A percentile compares a stretch with the other conserved stretches of the same genome.
Conservation (phyloP, 1,140 invertebrate genomes). For the Maconellicoccus hirsutus region DNA sequence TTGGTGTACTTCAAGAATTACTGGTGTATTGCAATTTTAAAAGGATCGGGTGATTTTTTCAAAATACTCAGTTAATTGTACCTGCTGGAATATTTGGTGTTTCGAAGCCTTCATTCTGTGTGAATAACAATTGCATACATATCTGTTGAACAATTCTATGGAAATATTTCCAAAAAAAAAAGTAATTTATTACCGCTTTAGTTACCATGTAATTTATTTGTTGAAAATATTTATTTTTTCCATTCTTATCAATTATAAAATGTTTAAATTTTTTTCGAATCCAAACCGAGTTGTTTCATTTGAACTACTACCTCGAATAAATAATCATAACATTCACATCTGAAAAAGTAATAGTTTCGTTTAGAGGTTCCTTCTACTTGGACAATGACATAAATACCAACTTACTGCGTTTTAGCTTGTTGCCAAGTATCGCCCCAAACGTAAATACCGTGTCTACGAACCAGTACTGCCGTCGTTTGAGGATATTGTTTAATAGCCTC, state of each 20-base stretch:
- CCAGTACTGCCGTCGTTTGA: slow-evolving; percentile 78
- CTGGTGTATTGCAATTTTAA: too few species aligned
- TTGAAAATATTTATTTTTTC: not conserved
- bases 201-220: too few species aligned
- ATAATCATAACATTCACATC: slow-evolving; percentile 93
- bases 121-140: too few species aligned
- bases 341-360: slow-evolving; percentile 35
- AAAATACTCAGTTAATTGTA: not conserved
- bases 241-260: not conserved
- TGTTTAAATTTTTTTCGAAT: not conserved
- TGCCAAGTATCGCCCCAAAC: slow-evolving; percentile 96
- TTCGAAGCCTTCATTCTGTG: too few species aligned
- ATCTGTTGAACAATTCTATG: too few species aligned
- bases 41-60: not conserved
- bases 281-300: slow-evolving; percentile 42
- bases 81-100: too few species aligned
- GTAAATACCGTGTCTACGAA: slow-evolving; percentile 90
- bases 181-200: too few species aligned
- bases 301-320: slow-evolving; percentile 82
- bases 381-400: not conserved
- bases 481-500: slow-evolving; percentile 72
- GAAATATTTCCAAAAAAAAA: too few species aligned
- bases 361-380: too few species aligned
- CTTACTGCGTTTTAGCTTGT: slow-evolving; percentile 83
- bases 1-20: too few species aligned